phyloP scores from a whole-genome alignment of 2,113 vertebrate genomes.

The Connochaetes taurinus region DNA sequence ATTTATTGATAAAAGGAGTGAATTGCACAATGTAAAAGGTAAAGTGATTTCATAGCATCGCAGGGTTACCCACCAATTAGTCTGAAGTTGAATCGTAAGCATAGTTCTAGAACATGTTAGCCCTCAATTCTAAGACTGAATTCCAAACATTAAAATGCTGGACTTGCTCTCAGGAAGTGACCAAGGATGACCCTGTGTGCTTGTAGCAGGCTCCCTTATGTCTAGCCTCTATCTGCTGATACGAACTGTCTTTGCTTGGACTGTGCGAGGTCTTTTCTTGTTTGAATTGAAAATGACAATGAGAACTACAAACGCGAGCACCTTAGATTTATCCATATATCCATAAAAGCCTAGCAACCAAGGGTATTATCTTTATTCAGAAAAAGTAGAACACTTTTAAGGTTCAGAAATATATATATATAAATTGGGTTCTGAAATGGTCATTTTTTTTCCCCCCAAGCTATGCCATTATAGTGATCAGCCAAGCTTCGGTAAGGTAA shows the following conservation, averaged over 20 bases:
- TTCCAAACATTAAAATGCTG: neutral
- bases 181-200: neutral
- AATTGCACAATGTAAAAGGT: neutral
- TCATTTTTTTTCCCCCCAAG: conserved; percentile 75
- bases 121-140: neutral
- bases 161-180: neutral
- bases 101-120: neutral
- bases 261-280: conserved; percentile 42
- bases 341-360: conserved; percentile 74
- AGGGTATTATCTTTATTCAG: conserved; percentile 78
- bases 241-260: conserved; percentile 46
- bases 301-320: neutral
- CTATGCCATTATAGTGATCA: conserved; percentile 84
- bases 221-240: neutral
- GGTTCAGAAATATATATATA: conserved; percentile 72
- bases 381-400: conserved; percentile 76
- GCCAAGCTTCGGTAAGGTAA: conserved; percentile 86
- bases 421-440: conserved; percentile 79
- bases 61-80: neutral
- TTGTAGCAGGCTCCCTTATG: neutral
- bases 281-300: conserved; percentile 44
- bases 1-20: neutral
- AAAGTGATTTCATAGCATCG: neutral
- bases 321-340: conserved; percentile 67
- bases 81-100: neutral